Percentiles rank a stretch among this genome's conserved stretches.
Conservation (phyloP, 2,888 invertebrate species). For the Salpingus planirostris region DNA sequence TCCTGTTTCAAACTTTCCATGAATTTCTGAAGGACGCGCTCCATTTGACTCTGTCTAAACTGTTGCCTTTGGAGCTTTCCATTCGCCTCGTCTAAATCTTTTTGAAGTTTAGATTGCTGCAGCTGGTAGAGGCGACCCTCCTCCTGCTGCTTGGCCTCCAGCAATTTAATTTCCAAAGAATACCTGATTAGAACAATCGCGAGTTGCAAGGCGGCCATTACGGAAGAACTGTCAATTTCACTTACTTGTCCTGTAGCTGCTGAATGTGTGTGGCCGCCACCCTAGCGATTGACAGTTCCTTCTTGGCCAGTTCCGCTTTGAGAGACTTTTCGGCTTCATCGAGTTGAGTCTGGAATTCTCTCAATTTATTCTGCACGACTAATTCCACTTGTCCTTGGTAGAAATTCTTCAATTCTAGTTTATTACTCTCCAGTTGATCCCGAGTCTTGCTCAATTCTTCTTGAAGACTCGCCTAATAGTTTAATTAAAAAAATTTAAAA, state of each 20-base stretch:
- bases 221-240: too few species aligned
- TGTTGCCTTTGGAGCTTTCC: slow-evolving; percentile 45
- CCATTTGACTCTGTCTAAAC: slow-evolving; percentile 55
- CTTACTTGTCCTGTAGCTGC: slow-evolving; percentile 58
- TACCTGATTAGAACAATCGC: slow-evolving; percentile 44
- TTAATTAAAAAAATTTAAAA: background rate
- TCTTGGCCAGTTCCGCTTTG: slow-evolving; percentile 52
- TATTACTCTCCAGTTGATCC: slow-evolving; percentile 53
- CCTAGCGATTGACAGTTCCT: slow-evolving; percentile 59
- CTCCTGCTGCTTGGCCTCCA: slow-evolving; percentile 72
- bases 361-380: slow-evolving; percentile 65
- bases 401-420: slow-evolving; percentile 59
- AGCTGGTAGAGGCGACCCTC: slow-evolving; percentile 65
- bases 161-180: slow-evolving; percentile 61
- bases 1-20: slow-evolving; percentile 49
- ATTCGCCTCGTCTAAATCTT: slow-evolving; percentile 59
- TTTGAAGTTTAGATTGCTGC: slow-evolving; percentile 59
- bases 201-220: too few species aligned
- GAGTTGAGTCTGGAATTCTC: slow-evolving; percentile 67
- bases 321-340: slow-evolving; percentile 59
- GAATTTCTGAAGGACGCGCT: slow-evolving; percentile 59
- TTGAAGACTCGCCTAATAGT: slow-evolving; percentile 40
- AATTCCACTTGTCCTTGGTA: slow-evolving; percentile 76
- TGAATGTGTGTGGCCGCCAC: slow-evolving; percentile 64
- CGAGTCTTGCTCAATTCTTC: slow-evolving; percentile 38